Base-by-base conservation (phyloP, 2,888 invertebrate species). In the Enoplolaimus lenunculus region DNA sequence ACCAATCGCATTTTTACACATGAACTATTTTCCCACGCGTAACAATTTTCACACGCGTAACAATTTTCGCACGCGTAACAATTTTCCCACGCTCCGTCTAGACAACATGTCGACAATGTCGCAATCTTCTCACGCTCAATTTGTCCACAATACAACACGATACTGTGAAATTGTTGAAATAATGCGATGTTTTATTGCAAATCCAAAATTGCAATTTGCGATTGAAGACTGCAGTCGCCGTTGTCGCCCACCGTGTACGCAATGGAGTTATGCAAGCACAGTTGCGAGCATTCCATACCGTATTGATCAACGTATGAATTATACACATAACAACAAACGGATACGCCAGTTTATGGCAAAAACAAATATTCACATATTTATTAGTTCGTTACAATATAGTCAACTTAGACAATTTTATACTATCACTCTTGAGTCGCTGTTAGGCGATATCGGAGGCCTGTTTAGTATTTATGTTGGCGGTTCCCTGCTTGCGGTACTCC, bases 331-430 rank as follows among this genome's bases (percentile, higher is more conserved):
- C n/a, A n/a, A n/a, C n/a, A n/a, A n/a, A n/a, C n/a, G n/a, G n/a
- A n/a, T n/a, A n/a, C n/a, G n/a, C n/a, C n/a, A n/a, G n/a, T n/a
- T n/a, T n/a, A n/a, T n/a, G 64, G 7, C 30, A 62, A 62, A 7
- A 62, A 33, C 64, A 62, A 62, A 29, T n/a, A 62, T 62, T 62
- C 64, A 62, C n/a, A 62, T 62, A 13, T 62, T 62, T n/a, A 30
- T 62, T 33, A 62, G 64, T 26, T 62, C 64, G 13, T 33, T 62
- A 7, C 30, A 62, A n/a, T 62, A 62, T n/a, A 62, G 30, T n/a
- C 30, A 62, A 7, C 30, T 62, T 7, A 62, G 30, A 7, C 64
- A 62, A n/a, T 62, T 62, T 26, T 62, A 62, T 62, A 62, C 64
- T 7, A 62, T 62, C 30, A 62, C 64, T 30, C 64, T 62, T 29